These are phyloP conservation scores for Myocastor coypus DNA, from an alignment of 2,113 vertebrate species.

Conservation along the genomic window DNA sequence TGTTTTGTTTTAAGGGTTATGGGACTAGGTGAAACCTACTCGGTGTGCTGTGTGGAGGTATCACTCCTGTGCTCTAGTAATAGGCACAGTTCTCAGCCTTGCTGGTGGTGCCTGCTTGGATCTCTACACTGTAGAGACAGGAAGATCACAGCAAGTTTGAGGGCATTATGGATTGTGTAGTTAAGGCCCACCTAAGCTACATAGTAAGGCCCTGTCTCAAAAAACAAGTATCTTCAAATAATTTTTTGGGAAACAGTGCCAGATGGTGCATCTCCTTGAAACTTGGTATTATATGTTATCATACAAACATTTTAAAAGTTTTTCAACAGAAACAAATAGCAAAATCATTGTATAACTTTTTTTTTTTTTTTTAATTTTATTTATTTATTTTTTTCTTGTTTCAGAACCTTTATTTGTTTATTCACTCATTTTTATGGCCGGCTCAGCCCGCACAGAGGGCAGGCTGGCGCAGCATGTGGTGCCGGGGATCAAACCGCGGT, in stretches of 20 bases:
- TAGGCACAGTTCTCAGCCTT: neutral
- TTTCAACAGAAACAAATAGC: conserved; percentile 34
- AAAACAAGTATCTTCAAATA: neutral
- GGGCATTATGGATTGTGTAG: neutral
- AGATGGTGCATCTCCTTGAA: neutral
- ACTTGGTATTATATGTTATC: neutral
- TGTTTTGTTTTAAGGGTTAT: neutral
- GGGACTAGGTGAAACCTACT: neutral
- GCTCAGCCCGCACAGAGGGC: too few species aligned
- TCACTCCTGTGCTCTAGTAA: neutral
- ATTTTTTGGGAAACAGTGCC: conserved; percentile 30
- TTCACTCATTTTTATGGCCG: too few species aligned
- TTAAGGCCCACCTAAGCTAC: neutral
- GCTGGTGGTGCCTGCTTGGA: neutral
- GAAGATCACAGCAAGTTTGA: neutral
- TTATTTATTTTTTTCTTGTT: too few species aligned
- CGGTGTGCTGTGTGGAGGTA: neutral
- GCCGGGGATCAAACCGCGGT: too few species aligned
- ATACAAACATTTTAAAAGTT: neutral
- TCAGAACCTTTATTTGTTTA: too few species aligned
- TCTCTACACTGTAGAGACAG: neutral
- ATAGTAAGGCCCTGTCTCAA: neutral
- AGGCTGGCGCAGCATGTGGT: too few species aligned
- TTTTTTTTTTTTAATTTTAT: too few species aligned
- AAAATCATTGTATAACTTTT: conserved; percentile 24